phyloP scores from a whole-genome alignment of 2,797 vertebrate species.

The Rhynchotus rufescens region DNA sequence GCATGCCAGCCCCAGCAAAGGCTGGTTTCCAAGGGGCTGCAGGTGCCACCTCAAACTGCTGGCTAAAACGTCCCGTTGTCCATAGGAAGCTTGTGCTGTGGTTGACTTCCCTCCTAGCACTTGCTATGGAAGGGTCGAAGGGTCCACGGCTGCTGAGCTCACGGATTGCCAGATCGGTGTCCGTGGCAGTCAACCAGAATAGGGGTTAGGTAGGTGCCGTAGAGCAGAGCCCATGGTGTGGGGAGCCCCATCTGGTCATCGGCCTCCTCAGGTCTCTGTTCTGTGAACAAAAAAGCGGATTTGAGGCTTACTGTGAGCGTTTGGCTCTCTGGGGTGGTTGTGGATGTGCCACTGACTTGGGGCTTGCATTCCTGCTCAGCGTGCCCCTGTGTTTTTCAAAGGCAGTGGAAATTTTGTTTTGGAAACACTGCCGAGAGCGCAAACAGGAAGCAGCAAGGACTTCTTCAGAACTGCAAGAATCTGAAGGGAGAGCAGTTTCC shows the following conservation, averaged over 20 bases:
- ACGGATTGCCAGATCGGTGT: fast-evolving
- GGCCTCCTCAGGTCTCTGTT: neutral
- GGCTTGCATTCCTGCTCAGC: slow-evolving; percentile 35
- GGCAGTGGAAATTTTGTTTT: slow-evolving; percentile 57
- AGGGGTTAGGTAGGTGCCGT: fast-evolving
- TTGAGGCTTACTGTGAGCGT: fast-evolving
- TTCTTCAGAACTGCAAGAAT: neutral
- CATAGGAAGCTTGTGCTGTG: neutral
- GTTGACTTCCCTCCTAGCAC: neutral
- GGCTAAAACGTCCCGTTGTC: fast-evolving
- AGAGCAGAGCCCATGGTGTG: neutral
- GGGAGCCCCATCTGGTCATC: neutral
- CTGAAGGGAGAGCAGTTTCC: neutral
- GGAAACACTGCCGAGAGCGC: slow-evolving; percentile 36
- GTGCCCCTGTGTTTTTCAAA: slow-evolving; percentile 8
- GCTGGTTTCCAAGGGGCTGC: fast-evolving
- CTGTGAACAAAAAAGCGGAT: neutral
- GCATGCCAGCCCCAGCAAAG: neutral
- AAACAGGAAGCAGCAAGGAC: slow-evolving; percentile 66
- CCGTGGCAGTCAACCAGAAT: fast-evolving
- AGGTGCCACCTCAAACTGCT: neutral
- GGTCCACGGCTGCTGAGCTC: neutral
- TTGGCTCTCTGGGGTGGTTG: neutral
- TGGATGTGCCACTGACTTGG: neutral
- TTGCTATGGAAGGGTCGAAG: fast-evolving